Conservation (phyloP, 2,113 vertebrate species). For the Mirounga angustirostris region DNA sequence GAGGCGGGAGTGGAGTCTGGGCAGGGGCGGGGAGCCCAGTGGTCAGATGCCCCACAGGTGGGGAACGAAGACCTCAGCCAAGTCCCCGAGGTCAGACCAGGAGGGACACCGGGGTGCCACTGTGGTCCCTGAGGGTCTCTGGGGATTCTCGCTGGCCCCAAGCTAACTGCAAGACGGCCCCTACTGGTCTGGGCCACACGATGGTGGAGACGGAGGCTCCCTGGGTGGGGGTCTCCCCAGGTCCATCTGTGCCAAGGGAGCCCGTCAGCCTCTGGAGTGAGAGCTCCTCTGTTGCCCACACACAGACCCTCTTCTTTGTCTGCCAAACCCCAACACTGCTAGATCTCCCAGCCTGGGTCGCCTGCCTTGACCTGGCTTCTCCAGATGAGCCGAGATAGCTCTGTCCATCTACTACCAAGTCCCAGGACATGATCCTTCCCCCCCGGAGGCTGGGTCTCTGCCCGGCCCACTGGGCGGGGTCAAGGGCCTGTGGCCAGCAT, state of each 20-base stretch:
- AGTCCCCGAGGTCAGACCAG: neutral
- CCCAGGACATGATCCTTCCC: neutral
- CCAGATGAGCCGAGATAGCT: neutral
- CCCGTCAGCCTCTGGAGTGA: neutral
- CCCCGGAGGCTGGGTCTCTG: neutral
- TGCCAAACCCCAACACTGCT: neutral
- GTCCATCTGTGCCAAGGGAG: neutral
- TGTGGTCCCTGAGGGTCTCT: neutral
- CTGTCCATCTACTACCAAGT: accelerated
- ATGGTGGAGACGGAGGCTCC: neutral
- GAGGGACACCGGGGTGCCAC: neutral
- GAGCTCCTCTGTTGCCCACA: accelerated
- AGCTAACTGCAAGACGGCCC: neutral
- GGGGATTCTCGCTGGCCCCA: neutral
- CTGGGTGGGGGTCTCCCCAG: neutral
- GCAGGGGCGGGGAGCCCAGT: no score
- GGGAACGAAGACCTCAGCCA: neutral
- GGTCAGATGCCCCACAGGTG: accelerated
- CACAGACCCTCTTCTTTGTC: neutral
- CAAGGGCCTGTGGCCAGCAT: neutral
- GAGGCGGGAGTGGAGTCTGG: accelerated
- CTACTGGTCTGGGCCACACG: accelerated
- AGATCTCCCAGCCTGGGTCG: accelerated
- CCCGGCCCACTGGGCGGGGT: neutral
- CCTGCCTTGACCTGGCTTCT: neutral